Evolutionary conservation across 2,113 vertebrate genomes (phyloP), one percentile per base, ranked within the genome.

Genomic region (Actinemys pallida): DNA sequence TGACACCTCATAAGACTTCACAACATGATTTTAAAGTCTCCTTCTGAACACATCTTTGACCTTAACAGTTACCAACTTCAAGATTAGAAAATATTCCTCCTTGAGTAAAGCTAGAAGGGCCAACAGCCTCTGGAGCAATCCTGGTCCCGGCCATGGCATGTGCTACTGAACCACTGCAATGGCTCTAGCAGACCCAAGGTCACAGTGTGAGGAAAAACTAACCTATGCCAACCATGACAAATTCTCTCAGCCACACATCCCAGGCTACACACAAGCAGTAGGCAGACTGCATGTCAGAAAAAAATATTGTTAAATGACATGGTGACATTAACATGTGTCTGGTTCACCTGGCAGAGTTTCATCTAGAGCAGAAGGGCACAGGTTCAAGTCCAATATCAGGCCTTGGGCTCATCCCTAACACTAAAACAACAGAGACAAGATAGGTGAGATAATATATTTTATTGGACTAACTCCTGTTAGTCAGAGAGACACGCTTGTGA

Each of bases 331-430:
- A 57, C 87, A 89, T 13, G 2, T 84, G 69, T n/a, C 81, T 14
- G 0, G 42, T 87, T 92, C 93, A 90, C 78, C 91, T 52, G 52
- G 88, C 80, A 82, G 83, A 62, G 83, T 35, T 96, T 87, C 93
- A 94, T 94, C 87, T 65, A 19, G 89, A 95, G 94, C 92, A 95
- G 85, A 75, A 93, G 94, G 96, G 83, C 96, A 96, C 49, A 31
- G 78, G 89, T 89, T 93, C 94, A 96, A 92, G 85, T 57, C 93
- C 62, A 89, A 65, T 89, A 69, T 75, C 79, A 35, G 0, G 1
- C 31, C 93, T 47, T 14, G 72, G 92, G 87, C 90, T 96, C 94
- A 90, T 35, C 78, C 65, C 89, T 56, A 4, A 83, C 72, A 88
- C 96, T 90, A 81, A 88, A 96, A 91, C 10, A 83, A 81, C 89